These are phyloP conservation scores for Camelus dromedarius DNA, from an alignment of 2,113 vertebrate species.

Conservation along the genomic window DNA sequence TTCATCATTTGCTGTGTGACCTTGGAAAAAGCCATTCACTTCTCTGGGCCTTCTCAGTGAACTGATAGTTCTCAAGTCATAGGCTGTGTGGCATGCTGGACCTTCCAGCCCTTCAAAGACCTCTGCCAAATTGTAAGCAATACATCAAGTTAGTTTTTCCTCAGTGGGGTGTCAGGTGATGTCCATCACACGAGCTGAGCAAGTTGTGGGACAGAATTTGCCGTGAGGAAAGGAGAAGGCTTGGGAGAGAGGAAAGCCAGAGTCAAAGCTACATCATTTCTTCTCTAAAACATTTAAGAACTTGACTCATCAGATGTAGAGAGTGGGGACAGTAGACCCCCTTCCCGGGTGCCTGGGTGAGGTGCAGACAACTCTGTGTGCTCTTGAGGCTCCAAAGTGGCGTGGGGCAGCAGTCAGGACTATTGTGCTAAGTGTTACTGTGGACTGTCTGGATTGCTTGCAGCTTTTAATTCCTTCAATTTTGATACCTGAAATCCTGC, in stretches of 20 bases:
- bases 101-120: neutral
- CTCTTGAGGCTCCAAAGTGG: neutral
- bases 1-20: neutral
- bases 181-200: neutral
- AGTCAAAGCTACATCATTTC: neutral
- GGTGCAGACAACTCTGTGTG: rapidly evolving
- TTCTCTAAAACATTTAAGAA: neutral
- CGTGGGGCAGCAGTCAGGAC: neutral
- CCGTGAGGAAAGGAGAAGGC: neutral
- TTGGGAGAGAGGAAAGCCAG: neutral
- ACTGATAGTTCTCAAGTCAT: neutral
- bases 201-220: neutral
- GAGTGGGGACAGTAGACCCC: rapidly evolving
- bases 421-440: neutral
- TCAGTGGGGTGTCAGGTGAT: neutral
- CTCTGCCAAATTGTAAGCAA: neutral
- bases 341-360: neutral
- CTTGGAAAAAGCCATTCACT: neutral
- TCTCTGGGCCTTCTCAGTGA: neutral
- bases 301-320: neutral
- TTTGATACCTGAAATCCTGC: neutral
- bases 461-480: neutral
- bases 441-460: neutral
- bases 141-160: no score
- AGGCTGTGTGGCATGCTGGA: neutral